Percentiles rank a stretch among this genome's conserved stretches.
Evolutionary conservation across 2,888 invertebrate species (phyloP).

Genomic region (Eilema caniola): DNA sequence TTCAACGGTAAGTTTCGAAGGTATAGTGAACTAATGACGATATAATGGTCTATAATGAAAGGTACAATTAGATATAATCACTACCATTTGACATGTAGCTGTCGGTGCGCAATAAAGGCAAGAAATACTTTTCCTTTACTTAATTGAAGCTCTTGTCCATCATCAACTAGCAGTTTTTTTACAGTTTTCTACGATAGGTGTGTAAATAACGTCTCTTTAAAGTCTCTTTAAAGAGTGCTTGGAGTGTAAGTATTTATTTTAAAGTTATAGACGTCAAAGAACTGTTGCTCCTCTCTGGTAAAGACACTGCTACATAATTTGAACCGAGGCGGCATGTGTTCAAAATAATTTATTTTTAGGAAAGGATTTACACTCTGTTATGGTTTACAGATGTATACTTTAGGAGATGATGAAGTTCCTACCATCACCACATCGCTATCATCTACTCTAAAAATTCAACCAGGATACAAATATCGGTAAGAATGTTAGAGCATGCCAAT

Average conservation of each 20-base stretch:
- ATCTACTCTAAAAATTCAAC: conserved; percentile 84
- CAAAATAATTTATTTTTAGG: neutral
- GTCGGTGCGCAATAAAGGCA: neutral
- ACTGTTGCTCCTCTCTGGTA: no score
- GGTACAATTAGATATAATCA: neutral
- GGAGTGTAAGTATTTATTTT: no score
- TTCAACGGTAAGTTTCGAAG: conserved; percentile 76
- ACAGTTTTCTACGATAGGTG: no score
- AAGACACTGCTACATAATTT: no score
- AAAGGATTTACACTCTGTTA: neutral
- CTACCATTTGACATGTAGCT: neutral
- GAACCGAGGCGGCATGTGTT: neutral
- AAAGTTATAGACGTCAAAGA: neutral
- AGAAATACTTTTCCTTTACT: no score
- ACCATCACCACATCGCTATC: conserved; percentile 89
- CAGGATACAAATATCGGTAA: conserved; percentile 69
- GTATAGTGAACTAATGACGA: no score
- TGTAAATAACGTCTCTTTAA: no score
- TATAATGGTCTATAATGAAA: no score
- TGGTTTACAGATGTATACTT: conserved; percentile 85
- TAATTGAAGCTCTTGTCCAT: no score
- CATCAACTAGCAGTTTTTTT: no score
- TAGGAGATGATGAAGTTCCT: conserved; percentile 90
- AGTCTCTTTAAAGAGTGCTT: no score
- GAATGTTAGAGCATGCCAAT: neutral